These are phyloP conservation scores for Gymnarchus niloticus DNA, from an alignment of 2,113 vertebrate species.

Conservation along the genomic window DNA sequence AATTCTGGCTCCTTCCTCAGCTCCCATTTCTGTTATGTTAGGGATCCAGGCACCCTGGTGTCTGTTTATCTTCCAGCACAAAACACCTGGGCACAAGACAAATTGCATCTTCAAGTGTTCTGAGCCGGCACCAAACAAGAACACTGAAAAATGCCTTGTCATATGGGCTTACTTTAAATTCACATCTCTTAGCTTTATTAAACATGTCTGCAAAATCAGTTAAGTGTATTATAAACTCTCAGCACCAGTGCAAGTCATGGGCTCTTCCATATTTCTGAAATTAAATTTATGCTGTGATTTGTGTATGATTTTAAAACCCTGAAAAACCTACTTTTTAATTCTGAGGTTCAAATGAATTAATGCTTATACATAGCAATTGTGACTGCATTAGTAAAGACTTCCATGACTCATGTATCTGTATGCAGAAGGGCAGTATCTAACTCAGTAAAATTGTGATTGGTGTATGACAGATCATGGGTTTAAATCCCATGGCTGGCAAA, in stretches of 20 bases:
- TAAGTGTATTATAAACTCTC: not conserved
- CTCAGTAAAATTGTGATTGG: too few relatives aligned
- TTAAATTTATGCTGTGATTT: not conserved
- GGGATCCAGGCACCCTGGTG: slow-evolving; percentile 6
- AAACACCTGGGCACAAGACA: slow-evolving; percentile 43
- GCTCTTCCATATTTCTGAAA: not conserved
- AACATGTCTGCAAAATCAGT: slow-evolving; percentile 49
- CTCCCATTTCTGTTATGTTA: slow-evolving; percentile 23
- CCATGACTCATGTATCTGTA: not conserved
- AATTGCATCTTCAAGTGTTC: slow-evolving; percentile 54
- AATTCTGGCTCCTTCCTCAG: slow-evolving; percentile 24
- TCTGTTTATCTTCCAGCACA: slow-evolving; percentile 27
- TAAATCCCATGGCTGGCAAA: too few relatives aligned
- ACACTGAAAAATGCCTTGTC: slow-evolving; percentile 55
- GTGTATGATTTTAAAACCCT: not conserved
- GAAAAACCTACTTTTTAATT: not conserved
- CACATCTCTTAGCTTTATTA: slow-evolving; percentile 45
- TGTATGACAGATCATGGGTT: too few relatives aligned
- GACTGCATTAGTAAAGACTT: not conserved
- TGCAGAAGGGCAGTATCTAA: too few relatives aligned
- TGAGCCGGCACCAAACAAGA: slow-evolving; percentile 52
- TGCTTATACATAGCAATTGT: not conserved
- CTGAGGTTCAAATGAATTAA: not conserved
- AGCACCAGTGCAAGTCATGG: not conserved
- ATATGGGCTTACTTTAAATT: slow-evolving; percentile 46